Evolutionary conservation across 2,797 vertebrate species (phyloP).

Genomic region (Spheniscus humboldti): DNA sequence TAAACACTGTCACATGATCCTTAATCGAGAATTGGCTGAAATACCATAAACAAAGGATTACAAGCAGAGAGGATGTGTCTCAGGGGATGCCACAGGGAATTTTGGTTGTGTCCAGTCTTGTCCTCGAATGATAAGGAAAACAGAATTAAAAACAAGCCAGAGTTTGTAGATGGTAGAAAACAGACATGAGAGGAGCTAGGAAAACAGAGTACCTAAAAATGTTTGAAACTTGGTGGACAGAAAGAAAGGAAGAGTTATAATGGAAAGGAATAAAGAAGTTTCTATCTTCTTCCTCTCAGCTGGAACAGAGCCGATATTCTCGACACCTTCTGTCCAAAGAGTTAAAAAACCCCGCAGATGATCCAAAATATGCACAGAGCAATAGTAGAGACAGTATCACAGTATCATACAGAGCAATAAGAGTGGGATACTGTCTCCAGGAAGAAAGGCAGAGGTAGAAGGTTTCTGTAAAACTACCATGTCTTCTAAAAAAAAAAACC

Average conservation of each 20-base stretch:
- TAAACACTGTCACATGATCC: constrained; percentile 58
- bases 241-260: background rate
- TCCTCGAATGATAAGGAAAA: constrained; percentile 17
- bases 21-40: constrained; percentile 55
- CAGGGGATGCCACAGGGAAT: background rate
- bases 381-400: background rate
- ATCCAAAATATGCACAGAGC: background rate
- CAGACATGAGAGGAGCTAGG: background rate
- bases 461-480: background rate
- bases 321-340: background rate
- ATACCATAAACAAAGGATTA: constrained; percentile 64
- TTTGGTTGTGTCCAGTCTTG: constrained; percentile 53
- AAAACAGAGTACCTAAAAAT: background rate
- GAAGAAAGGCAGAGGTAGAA: background rate
- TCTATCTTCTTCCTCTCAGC: background rate
- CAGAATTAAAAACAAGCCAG: background rate
- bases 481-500: background rate
- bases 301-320: background rate
- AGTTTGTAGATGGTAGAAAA: background rate
- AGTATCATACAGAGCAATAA: background rate
- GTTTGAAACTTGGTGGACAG: background rate
- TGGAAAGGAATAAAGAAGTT: background rate
- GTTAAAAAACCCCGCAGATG: background rate
- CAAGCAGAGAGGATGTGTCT: constrained; percentile 23
- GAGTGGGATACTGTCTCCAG: background rate